phyloP scores from a whole-genome alignment of 2,797 vertebrate species.

The Melanotaenia boesemani region DNA sequence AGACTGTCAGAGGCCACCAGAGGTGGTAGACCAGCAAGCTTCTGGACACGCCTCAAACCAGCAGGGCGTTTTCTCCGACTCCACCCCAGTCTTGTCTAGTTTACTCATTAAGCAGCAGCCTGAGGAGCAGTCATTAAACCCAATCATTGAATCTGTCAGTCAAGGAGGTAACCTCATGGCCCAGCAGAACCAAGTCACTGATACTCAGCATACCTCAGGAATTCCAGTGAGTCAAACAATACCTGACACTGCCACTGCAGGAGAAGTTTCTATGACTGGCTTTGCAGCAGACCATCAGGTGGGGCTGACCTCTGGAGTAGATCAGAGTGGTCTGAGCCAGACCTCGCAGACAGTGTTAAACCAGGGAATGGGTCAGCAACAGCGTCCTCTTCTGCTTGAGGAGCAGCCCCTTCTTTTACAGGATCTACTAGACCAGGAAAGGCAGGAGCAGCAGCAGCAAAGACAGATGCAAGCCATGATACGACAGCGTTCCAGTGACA shows the following conservation, averaged over 20 bases:
- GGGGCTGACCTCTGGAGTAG: constrained; percentile 78
- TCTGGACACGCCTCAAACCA: constrained; percentile 72
- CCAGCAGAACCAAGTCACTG: constrained; percentile 81
- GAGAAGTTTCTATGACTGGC: constrained; percentile 75
- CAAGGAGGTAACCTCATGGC: constrained; percentile 79
- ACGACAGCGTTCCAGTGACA: constrained; percentile 93
- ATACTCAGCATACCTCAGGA: constrained; percentile 74
- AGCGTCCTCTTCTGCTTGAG: constrained; percentile 92
- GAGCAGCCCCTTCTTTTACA: constrained; percentile 97
- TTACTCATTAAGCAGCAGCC: constrained; percentile 90
- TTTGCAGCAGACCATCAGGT: constrained; percentile 85
- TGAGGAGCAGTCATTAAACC: constrained; percentile 83
- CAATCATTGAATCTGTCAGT: constrained; percentile 83
- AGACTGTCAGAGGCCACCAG: constrained; percentile 75
- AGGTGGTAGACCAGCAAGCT: constrained; percentile 75
- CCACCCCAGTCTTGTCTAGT: constrained; percentile 92
- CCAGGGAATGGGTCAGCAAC: constrained; percentile 84
- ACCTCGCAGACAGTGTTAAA: constrained; percentile 86
- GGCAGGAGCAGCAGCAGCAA: constrained; percentile 98
- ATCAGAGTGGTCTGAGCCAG: constrained; percentile 80
- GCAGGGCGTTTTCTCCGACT: constrained; percentile 85
- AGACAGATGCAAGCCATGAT: constrained; percentile 99
- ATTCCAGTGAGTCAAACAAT: constrained; percentile 79
- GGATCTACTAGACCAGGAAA: constrained; percentile 97
- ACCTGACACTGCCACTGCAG: constrained; percentile 73